Evolutionary conservation across 2,888 invertebrate genomes (phyloP), one percentile per base, ranked within the genome.

Genomic region (Melanchra persicariae): DNA sequence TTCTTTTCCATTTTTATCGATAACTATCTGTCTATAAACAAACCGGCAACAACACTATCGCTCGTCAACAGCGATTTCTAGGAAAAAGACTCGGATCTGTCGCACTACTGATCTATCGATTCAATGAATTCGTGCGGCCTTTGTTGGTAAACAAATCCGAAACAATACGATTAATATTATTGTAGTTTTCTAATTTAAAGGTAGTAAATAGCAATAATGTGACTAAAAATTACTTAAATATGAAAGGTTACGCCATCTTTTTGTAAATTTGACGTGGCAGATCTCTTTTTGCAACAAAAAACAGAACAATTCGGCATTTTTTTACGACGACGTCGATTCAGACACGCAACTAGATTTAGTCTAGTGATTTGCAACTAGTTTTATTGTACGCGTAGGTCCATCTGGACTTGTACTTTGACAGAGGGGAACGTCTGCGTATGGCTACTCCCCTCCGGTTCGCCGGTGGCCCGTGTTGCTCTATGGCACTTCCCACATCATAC

Each of bases 401-500:
- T 19, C 1, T 58, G 58, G 58, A 58, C 43, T 58, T 58, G 22
- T 43, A 58, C 58, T 58, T 58, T 58, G 58, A 40, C 58, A 58
- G 58, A 58, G 58, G 43, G 58, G 58, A 43, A 43, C 24, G 17
- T n/a, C n/a, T 55, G 55, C 55, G 30, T 55, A 55, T 55, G 55
- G 55, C 55, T n/a, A 34, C 30, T 55, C n/a, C 30, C n/a, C 19
- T 45, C 45, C 45, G n/a, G 19, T 19, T 4, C 7, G n/a, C 45
- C 8, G n/a, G n/a, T n/a, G n/a, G n/a, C n/a, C n/a, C n/a, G n/a
- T n/a, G n/a, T n/a, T n/a, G n/a, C n/a, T n/a, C n/a, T n/a, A 74
- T 70, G 70, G 70, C 77, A 73, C 68, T 73, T 77, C 74, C 74
- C 71, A 77, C 74, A 74, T 71, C 67, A 62, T 58, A 67, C 67